Evolutionary conservation across 2,888 invertebrate genomes (phyloP).

Genomic region (Scaptodrosophila latifasciaeformis): DNA sequence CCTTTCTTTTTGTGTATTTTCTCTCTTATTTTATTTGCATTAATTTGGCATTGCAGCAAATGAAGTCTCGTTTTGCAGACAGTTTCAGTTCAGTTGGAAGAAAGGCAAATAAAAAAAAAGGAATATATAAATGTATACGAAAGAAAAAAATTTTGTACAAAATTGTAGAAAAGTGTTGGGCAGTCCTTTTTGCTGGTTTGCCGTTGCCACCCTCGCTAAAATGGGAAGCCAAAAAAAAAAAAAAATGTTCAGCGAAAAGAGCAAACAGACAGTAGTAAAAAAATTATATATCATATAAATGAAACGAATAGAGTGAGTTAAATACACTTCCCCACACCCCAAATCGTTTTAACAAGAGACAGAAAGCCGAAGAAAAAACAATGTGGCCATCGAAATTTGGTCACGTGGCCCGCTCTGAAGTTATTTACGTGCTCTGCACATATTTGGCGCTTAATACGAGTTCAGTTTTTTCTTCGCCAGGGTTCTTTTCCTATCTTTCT

Average conservation of each 20-base stretch:
- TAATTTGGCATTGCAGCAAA: slow-evolving; percentile 44
- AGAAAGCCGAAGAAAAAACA: not conserved
- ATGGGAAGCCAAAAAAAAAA: slow-evolving; percentile 34
- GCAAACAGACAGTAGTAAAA: too few relatives aligned
- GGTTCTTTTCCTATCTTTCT: not conserved
- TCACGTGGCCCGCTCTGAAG: slow-evolving; percentile 51
- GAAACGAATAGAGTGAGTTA: too few relatives aligned
- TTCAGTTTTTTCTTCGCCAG: not conserved
- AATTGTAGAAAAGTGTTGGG: slow-evolving; percentile 16
- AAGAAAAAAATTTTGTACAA: slow-evolving; percentile 20
- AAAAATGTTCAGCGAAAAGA: too few relatives aligned
- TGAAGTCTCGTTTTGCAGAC: not conserved
- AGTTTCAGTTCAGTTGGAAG: too few relatives aligned
- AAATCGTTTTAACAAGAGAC: too few relatives aligned
- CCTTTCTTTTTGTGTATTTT: too few relatives aligned
- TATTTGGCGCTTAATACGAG: slow-evolving; percentile 54
- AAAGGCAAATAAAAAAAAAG: slow-evolving; percentile 5
- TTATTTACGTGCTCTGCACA: slow-evolving; percentile 63
- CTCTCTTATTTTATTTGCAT: slow-evolving; percentile 55
- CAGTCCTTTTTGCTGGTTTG: not conserved
- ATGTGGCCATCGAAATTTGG: slow-evolving; percentile 57
- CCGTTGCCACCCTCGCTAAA: slow-evolving; percentile 25
- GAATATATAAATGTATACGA: slow-evolving; percentile 19
- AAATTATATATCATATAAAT: too few relatives aligned
- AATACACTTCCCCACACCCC: too few relatives aligned